Conservation (phyloP, 2,797 vertebrate genomes). For the Coracias cyanogaster region DNA sequence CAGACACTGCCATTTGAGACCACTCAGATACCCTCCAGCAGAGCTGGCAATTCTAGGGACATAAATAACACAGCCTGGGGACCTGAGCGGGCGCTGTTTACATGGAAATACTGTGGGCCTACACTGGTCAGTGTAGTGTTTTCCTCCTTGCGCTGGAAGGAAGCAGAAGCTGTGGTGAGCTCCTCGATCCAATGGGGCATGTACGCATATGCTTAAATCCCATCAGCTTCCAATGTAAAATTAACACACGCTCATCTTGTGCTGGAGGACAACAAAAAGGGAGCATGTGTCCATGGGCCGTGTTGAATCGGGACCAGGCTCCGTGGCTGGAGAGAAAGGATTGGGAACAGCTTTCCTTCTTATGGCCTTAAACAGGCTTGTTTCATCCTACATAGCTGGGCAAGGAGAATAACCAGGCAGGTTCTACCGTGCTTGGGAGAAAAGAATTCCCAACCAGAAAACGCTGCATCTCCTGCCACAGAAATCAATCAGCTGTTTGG, state of each 20-base stretch:
- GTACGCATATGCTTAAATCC: background rate
- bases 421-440: background rate
- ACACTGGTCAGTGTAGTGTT: background rate
- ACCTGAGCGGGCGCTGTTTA: background rate
- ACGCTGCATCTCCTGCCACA: background rate
- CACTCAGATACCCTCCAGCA: slow-evolving; percentile 2
- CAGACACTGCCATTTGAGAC: slow-evolving; percentile 24
- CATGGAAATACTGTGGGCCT: background rate
- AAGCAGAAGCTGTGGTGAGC: fast-evolving
- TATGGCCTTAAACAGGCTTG: background rate
- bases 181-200: fast-evolving
- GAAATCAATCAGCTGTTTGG: background rate
- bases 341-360: background rate
- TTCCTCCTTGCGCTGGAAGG: background rate
- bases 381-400: background rate
- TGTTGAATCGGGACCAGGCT: background rate
- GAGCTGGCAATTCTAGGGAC: slow-evolving; percentile 22
- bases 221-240: fast-evolving
- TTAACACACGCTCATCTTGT: background rate
- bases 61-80: slow-evolving; percentile 24
- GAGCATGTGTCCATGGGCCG: background rate
- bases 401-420: background rate
- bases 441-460: background rate
- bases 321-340: background rate
- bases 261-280: background rate